Evolutionary conservation across 1,140 invertebrate genomes (phyloP), one percentile per base, ranked within the genome.

Genomic region (Magallana gigas): DNA sequence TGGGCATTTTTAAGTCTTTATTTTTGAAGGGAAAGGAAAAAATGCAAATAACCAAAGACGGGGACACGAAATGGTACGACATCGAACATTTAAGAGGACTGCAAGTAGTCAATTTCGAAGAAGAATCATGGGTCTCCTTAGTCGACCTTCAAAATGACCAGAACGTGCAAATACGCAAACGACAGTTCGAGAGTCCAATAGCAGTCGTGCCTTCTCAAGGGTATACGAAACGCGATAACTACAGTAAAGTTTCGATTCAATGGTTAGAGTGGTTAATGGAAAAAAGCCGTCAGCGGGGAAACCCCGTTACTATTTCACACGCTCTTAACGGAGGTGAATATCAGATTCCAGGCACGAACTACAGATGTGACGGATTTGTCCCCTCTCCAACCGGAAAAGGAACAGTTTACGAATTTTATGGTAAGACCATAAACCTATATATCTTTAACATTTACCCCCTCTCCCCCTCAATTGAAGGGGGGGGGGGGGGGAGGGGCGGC

Each of bases 251-350:
- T 48, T 84, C 82, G 4, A 88, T 86, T n/a, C 16, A 88, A 48
- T 88, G 88, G 88, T 57, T 88, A 48, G 88, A 88, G 80, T 84
- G 85, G 88, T 18, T 57, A 12, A 86, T 86, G 82, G 81, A 86
- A 48, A 62, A 86, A 36, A 80, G 56, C 18, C n/a, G 23, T 23
- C 23, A 68, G n/a, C 23, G 29, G 29, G 85, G 88, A 23, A 64
- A 60, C 16, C 81, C 85, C 48, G 29, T 86, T 58, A 6, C 60
- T 57, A 85, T 88, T 48, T 58, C n/a, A n/a, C 88, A 88, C 58
- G 88, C 88, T 57, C 18, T 88, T n/a, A 88, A 88, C 36, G 64
- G 57, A 23, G 88, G 88, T 18, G 88, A 88, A 81, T 83, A 62
- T 57, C 57, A 57, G 8, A 23, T 88, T 57, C 85, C 85, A 8